Evolutionary conservation across 2,113 vertebrate genomes (phyloP).

Genomic region (Heliornis fulica): DNA sequence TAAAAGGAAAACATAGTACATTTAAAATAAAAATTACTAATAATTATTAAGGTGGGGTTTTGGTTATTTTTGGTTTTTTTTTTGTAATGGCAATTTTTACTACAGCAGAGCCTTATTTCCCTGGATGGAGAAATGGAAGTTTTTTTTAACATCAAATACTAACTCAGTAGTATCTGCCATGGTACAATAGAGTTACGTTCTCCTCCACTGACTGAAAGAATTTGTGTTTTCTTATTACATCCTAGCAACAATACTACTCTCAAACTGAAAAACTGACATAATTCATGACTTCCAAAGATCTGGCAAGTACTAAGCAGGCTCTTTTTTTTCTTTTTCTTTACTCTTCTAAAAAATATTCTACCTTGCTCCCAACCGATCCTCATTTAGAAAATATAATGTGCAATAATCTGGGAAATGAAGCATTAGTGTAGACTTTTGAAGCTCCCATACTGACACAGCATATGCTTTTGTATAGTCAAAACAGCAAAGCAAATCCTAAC

Average conservation of each 20-base stretch:
- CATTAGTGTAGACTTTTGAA: background rate
- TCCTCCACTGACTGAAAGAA: background rate
- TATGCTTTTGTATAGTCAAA: background rate
- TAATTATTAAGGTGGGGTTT: no score
- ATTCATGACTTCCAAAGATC: background rate
- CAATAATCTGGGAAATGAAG: background rate
- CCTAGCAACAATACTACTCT: background rate
- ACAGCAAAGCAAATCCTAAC: background rate
- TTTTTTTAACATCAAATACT: background rate
- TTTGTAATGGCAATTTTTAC: background rate
- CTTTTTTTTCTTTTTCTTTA: background rate
- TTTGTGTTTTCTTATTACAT: background rate
- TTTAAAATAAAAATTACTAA: background rate
- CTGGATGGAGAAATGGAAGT: background rate
- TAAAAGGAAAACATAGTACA: background rate
- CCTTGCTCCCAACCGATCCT: background rate
- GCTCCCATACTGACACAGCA: background rate
- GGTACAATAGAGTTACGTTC: background rate
- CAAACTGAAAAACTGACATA: background rate
- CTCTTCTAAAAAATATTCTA: background rate
- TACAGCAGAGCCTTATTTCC: accelerated
- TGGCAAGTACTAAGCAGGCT: background rate
- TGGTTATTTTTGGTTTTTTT: no score
- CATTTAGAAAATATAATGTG: background rate
- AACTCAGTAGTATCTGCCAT: background rate